Conservation (phyloP, 2,888 invertebrate species). For the Drosophila pseudotakahashii region DNA sequence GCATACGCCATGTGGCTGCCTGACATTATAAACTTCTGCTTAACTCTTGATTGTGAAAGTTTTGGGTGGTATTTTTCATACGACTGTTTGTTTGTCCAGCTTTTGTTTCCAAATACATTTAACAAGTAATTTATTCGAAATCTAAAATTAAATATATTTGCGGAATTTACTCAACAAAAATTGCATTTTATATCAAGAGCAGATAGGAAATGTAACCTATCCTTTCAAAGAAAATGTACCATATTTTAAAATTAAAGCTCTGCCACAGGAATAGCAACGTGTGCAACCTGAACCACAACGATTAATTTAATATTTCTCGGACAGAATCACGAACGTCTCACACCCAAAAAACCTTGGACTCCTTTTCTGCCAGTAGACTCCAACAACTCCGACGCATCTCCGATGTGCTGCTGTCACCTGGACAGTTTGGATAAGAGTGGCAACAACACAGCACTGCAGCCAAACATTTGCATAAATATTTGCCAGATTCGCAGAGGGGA, state of each 20-base stretch:
- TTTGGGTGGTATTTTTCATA: slow-evolving; percentile 5
- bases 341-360: slow-evolving; percentile 9
- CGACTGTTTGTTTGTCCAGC: slow-evolving; percentile 14
- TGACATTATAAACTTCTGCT: slow-evolving; percentile 22
- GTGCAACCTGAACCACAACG: slow-evolving; percentile 19
- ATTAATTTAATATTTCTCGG: slow-evolving; percentile 40
- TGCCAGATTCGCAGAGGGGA: slow-evolving; percentile 1
- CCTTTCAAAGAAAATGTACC: not conserved
- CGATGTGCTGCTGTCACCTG: slow-evolving; percentile 32
- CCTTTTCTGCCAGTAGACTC: not conserved
- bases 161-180: too few species aligned
- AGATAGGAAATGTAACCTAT: not conserved
- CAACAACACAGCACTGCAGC: slow-evolving; percentile 24
- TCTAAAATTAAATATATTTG: slow-evolving; percentile 2
- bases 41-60: slow-evolving; percentile 15
- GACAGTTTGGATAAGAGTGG: slow-evolving; percentile 31
- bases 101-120: slow-evolving; percentile 7
- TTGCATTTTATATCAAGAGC: too few species aligned
- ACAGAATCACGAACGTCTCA: slow-evolving; percentile 46
- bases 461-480: slow-evolving; percentile 55
- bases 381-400: not conserved
- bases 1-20: slow-evolving; percentile 69
- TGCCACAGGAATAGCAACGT: not conserved
- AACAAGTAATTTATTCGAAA: slow-evolving; percentile 13
- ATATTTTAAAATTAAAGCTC: not conserved